phyloP scores from a whole-genome alignment of 2,888 invertebrate species.

The Latheticus oryzae region DNA sequence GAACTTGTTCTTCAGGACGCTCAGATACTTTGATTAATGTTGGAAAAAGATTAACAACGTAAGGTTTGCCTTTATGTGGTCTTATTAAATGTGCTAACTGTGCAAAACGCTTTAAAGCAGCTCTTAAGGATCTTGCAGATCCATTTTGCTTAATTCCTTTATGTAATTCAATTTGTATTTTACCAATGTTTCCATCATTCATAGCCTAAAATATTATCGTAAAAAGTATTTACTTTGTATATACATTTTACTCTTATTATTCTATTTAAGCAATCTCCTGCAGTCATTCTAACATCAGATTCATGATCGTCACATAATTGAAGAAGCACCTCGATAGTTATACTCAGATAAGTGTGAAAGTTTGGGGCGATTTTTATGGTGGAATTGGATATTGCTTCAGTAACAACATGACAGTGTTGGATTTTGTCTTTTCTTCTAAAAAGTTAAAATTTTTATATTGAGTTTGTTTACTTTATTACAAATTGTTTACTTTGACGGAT shows the following conservation, averaged over 20 bases:
- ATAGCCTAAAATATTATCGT: conserved; percentile 67
- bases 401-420: conserved; percentile 76
- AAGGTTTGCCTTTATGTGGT: conserved; percentile 82
- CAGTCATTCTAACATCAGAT: conserved; percentile 81
- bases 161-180: conserved; percentile 83
- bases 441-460: background rate
- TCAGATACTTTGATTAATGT: conserved; percentile 78
- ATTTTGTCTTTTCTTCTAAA: conserved; percentile 80
- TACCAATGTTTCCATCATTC: conserved; percentile 76
- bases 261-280: conserved; percentile 84
- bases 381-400: conserved; percentile 77
- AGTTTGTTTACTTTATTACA: conserved; percentile 26
- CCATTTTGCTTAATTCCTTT: conserved; percentile 87
- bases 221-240: too few relatives aligned
- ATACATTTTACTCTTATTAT: conserved; percentile 72
- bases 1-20: conserved; percentile 77
- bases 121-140: conserved; percentile 75
- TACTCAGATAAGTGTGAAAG: conserved; percentile 74
- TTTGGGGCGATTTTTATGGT: conserved; percentile 72
- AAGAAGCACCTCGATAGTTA: conserved; percentile 78
- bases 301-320: conserved; percentile 81
- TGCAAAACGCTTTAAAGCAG: conserved; percentile 82
- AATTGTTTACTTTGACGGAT: conserved; percentile 49
- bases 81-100: conserved; percentile 80
- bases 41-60: conserved; percentile 80